Conservation (phyloP, 2,797 vertebrate genomes). For the Esox lucius region DNA sequence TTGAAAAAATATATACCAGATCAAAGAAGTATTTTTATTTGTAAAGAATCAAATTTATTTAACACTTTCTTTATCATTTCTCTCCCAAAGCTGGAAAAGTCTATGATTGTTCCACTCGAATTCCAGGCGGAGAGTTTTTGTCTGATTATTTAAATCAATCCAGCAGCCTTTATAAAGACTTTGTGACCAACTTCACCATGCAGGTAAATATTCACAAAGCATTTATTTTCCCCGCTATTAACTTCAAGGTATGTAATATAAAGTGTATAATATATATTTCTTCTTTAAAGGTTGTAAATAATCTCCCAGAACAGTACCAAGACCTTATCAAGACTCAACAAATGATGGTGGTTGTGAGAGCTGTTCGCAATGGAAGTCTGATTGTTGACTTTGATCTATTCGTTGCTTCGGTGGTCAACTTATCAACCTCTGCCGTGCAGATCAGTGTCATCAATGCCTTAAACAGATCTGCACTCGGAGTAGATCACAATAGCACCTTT, state of each 20-base stretch:
- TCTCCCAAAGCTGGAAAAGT: constrained; percentile 16
- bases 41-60: not conserved
- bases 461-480: constrained; percentile 2
- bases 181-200: constrained; percentile 13
- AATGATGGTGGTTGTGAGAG: constrained; percentile 20
- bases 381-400: constrained; percentile 25
- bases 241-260: not conserved
- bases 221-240: not conserved
- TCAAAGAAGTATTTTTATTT: not conserved
- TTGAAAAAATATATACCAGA: not conserved
- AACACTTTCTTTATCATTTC: not conserved
- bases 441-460: constrained; percentile 15
- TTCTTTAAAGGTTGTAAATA: constrained; percentile 16
- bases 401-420: not conserved
- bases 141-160: constrained; percentile 16
- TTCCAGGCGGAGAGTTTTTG: constrained; percentile 6
- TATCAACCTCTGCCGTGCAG: not conserved
- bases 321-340: not conserved
- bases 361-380: constrained; percentile 25
- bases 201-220: constrained; percentile 14
- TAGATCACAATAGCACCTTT: constrained; percentile 16
- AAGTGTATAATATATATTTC: too few species aligned
- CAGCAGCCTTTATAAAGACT: constrained; percentile 18
- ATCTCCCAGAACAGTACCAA: constrained; percentile 11
- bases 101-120: constrained; percentile 19